phyloP scores from a whole-genome alignment of 1,140 invertebrate genomes.

The Campodea augens region DNA sequence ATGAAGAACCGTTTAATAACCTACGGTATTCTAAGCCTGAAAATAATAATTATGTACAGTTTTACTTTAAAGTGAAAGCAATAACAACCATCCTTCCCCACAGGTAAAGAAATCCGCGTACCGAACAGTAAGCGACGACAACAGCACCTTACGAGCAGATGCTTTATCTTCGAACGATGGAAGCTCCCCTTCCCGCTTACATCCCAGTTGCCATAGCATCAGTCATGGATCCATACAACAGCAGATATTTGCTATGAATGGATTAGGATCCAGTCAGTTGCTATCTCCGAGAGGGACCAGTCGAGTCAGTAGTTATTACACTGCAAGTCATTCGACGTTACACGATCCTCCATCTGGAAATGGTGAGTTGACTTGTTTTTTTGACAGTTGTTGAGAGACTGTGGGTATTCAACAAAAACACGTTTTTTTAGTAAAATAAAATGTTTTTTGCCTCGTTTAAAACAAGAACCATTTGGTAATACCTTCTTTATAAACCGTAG shows the following conservation, averaged over 20 bases:
- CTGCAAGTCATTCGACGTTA: slow-evolving; percentile 49
- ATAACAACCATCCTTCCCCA: no score
- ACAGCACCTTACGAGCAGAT: no score
- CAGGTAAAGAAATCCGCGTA: no score
- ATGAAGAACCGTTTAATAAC: no score
- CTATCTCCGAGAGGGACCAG: slow-evolving; percentile 32
- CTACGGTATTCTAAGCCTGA: no score
- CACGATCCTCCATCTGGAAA: slow-evolving; percentile 19
- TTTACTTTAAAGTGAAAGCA: no score
- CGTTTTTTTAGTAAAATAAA: neutral
- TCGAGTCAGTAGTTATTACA: slow-evolving; percentile 68
- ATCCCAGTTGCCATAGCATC: neutral
- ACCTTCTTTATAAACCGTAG: no score
- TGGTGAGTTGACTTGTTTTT: neutral
- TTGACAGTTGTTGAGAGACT: neutral
- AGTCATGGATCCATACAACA: neutral
- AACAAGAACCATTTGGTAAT: neutral
- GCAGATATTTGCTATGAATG: slow-evolving; percentile 43
- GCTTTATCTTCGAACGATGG: no score
- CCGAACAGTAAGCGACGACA: no score
- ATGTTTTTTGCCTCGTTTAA: neutral
- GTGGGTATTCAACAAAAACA: neutral
- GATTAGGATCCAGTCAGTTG: slow-evolving; percentile 48
- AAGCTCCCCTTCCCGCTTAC: no score
- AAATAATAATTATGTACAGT: no score